Percentiles rank a stretch among this genome's conserved stretches.
Evolutionary conservation across 2,113 vertebrate genomes (phyloP).

Genomic region (Mesitornis unicolor): DNA sequence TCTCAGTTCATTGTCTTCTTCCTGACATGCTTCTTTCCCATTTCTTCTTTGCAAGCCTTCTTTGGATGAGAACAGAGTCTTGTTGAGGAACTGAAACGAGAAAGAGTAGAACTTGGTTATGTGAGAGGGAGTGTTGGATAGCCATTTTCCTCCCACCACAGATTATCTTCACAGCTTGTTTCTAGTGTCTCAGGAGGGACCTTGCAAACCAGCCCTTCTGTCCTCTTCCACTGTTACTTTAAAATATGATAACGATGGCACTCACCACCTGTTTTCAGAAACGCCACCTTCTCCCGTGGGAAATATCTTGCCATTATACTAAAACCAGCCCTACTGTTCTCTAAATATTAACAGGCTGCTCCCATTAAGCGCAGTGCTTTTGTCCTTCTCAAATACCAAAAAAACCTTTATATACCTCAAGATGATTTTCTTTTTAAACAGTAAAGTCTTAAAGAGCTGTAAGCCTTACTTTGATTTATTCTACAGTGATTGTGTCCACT

Average conservation of each 20-base stretch:
- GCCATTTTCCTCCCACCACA: not conserved
- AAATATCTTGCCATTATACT: not conserved
- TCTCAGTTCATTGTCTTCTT: not conserved
- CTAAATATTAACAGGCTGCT: not conserved
- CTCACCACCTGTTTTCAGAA: not conserved
- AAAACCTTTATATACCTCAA: not conserved
- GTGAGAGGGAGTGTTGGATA: not conserved
- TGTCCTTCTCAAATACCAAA: not conserved
- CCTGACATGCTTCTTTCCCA: accelerated
- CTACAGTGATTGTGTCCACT: not conserved
- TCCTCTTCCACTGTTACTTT: not conserved
- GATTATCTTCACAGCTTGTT: not conserved
- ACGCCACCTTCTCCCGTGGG: not conserved
- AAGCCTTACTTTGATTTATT: not conserved
- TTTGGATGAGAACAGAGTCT: not conserved
- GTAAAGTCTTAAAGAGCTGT: not conserved
- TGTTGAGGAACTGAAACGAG: not conserved
- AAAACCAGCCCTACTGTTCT: not conserved
- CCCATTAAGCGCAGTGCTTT: not conserved
- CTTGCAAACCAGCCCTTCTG: not conserved
- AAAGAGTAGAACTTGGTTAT: not conserved
- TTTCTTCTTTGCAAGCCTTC: not conserved
- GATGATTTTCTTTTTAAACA: not conserved
- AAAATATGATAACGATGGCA: not conserved
- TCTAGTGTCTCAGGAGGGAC: not conserved